Conservation (phyloP, 1,140 invertebrate species). For the Polyergus mexicanus region DNA sequence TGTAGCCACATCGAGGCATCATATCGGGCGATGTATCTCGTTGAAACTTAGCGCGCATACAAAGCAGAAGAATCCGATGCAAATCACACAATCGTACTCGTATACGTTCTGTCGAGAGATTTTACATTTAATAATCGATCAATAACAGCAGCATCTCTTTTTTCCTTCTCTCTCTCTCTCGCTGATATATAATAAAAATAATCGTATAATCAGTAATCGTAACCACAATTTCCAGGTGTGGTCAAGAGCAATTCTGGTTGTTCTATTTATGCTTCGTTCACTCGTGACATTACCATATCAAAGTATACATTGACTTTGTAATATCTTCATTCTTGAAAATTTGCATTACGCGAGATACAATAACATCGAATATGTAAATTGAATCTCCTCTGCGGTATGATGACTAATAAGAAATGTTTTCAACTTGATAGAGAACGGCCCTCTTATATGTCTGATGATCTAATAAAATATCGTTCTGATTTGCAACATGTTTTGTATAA, state of each 20-base stretch:
- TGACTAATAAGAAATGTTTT: conserved; percentile 26
- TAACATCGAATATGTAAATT: conserved; percentile 48
- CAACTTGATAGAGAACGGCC: neutral
- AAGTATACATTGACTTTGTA: conserved; percentile 38
- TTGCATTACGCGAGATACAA: conserved; percentile 3
- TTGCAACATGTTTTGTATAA: neutral
- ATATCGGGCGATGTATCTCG: conserved; percentile 32
- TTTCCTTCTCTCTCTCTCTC: neutral
- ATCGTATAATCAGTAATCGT: neutral
- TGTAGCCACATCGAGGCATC: neutral
- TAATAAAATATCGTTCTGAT: neutral
- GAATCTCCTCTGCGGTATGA: neutral
- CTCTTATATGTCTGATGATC: neutral
- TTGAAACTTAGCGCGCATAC: neutral
- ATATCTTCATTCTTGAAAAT: conserved; percentile 26
- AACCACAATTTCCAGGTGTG: neutral
- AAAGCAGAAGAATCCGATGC: neutral
- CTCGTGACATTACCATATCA: conserved; percentile 1
- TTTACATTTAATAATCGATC: conserved; percentile 13
- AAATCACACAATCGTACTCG: conserved; percentile 3
- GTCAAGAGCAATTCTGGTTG: neutral
- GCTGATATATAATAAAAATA: conserved; percentile 10
- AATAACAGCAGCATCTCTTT: neutral
- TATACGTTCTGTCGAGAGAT: neutral
- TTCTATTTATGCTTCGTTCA: conserved; percentile 13